Percentiles rank a stretch among this genome's conserved stretches.
Evolutionary conservation across 2,113 vertebrate species (phyloP).

Genomic region (Arothron firmamentum): DNA sequence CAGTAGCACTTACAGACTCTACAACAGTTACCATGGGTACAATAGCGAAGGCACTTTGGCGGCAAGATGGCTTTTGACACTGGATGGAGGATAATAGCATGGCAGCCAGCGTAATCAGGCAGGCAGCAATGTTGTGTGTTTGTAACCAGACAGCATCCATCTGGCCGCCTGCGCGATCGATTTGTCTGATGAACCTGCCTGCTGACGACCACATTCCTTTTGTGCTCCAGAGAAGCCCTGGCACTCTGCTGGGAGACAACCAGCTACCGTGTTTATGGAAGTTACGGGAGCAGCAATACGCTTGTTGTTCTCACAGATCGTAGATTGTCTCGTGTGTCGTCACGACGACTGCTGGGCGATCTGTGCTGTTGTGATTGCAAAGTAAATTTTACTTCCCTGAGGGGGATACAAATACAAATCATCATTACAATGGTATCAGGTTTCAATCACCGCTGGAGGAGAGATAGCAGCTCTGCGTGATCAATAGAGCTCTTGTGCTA

Average conservation of each 20-base stretch:
- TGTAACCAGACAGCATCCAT: slow-evolving; percentile 32
- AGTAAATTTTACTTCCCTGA: slow-evolving; percentile 4
- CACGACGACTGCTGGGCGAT: background rate
- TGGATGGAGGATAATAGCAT: background rate
- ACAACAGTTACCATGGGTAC: too few relatives aligned
- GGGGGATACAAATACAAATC: slow-evolving; percentile 24
- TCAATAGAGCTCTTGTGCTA: slow-evolving; percentile 57
- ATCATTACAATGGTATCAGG: slow-evolving; percentile 22
- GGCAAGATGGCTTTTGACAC: background rate
- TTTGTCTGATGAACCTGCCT: slow-evolving; percentile 31
- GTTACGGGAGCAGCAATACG: slow-evolving; percentile 7
- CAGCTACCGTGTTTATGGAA: slow-evolving; percentile 17
- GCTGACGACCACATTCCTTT: slow-evolving; percentile 39
- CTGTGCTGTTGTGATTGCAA: background rate
- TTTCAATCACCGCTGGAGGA: slow-evolving; percentile 25
- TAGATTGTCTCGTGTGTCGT: background rate
- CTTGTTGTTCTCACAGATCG: slow-evolving; percentile 10
- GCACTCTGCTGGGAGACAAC: slow-evolving; percentile 1
- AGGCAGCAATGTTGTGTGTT: slow-evolving; percentile 12
- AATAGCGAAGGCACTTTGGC: too few relatives aligned
- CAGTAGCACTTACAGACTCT: too few relatives aligned
- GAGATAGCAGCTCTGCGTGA: slow-evolving; percentile 23
- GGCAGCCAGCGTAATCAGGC: slow-evolving; percentile 6
- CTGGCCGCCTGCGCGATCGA: slow-evolving; percentile 41
- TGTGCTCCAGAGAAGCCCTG: slow-evolving; percentile 16